Evolutionary conservation across 2,797 vertebrate species (phyloP), one percentile per base, ranked within the genome.

Genomic region (Austrolebias charrua): DNA sequence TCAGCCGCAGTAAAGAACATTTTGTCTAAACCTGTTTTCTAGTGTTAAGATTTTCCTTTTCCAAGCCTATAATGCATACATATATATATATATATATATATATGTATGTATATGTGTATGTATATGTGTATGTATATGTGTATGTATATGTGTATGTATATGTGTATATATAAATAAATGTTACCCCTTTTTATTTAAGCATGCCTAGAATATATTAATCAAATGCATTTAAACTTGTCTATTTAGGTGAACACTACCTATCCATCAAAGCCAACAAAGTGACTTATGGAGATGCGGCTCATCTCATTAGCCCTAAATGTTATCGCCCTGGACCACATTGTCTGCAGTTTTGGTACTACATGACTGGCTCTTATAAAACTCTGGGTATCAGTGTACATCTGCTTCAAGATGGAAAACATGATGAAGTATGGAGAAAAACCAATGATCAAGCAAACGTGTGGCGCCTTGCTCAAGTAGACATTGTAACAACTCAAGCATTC

Each of bases 291-390:
- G 90, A 92, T 60, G 86, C 78, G 0, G 89, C 90, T 11, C 89
- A 89, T 52, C 78, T 93, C 35, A 71, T 91, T 63, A 90, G 92
- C 63, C 31, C 83, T 6, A 69, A 90, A 53, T 92, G 91, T 54
- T 66, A 77, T 16, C 54, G 79, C 38, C 18, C 71, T 35, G 89
- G 90, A 40, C 83, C 83, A 50, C 88, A 90, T 66, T 94, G 93
- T 80, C 85, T 94, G 56, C 86, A 89, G 75, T 93, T 94, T 83
- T 92, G 93, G 92, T 93, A 93, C 64, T 89, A 92, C 66, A 92
- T 93, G 84, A 82, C 90, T 0, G 91, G 92, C 11, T 88, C 89
- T 35, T 90, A 91, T 0, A 75, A 88, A 0, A 87, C 88, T 28
- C 92, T 93, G 91, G 91, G 89, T 47, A 88, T 93, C 29, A 63